phyloP scores from a whole-genome alignment of 2,888 invertebrate genomes.

The Scaeva pyrastri region DNA sequence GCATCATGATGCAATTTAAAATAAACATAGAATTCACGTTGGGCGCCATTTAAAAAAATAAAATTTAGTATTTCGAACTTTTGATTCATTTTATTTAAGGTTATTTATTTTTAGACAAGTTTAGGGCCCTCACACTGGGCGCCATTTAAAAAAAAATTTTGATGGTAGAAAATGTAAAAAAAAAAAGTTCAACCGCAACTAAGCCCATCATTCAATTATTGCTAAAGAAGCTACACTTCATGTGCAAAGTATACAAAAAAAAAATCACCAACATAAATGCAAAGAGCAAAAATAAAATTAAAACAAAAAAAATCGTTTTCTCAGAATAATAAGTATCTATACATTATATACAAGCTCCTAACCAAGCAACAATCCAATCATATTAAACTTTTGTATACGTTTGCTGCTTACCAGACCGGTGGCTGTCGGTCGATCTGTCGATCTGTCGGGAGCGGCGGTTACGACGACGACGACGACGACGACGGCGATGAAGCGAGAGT shows the following conservation, averaged over 20 bases:
- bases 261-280: conserved; percentile 65
- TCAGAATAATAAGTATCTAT: conserved; percentile 52
- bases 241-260: conserved; percentile 42
- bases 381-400: conserved; percentile 70
- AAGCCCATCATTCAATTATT: background rate
- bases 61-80: too few relatives aligned
- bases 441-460: too few relatives aligned
- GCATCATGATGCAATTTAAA: background rate
- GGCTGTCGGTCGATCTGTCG: background rate
- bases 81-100: too few relatives aligned
- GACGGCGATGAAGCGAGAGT: conserved; percentile 10
- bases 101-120: too few relatives aligned
- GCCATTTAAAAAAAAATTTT: too few relatives aligned
- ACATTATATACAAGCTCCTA: conserved; percentile 32
- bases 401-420: conserved; percentile 64
- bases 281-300: conserved; percentile 30
- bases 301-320: conserved; percentile 28
- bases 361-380: conserved; percentile 69
- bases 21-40: background rate
- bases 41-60: background rate
- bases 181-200: background rate
- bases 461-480: too few relatives aligned
- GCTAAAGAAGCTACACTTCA: conserved; percentile 39
- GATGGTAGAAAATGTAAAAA: too few relatives aligned
- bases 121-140: too few relatives aligned